Conservation (phyloP, 2,888 invertebrate species). For the Lepidocyrtinus sp. region DNA sequence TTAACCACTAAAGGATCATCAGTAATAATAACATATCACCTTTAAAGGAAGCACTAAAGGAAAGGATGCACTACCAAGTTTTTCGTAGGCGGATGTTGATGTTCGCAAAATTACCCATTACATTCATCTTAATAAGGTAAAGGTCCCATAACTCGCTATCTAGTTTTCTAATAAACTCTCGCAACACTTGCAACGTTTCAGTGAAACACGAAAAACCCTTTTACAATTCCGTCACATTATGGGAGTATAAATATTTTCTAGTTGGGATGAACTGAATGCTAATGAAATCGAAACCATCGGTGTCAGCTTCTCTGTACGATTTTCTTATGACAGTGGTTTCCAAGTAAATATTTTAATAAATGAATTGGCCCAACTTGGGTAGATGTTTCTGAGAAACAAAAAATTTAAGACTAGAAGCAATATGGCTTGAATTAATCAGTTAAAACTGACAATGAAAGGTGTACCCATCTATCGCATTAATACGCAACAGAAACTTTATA, state of each 20-base stretch:
- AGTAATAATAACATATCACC: not conserved
- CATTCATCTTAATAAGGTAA: not conserved
- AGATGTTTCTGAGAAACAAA: not conserved
- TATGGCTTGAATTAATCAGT: no score
- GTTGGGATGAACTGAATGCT: no score
- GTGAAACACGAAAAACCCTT: no score
- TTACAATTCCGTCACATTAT: no score
- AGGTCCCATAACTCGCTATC: not conserved
- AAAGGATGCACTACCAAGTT: no score
- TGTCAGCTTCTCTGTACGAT: conserved; percentile 7
- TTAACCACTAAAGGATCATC: conserved; percentile 12
- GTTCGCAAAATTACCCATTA: not conserved
- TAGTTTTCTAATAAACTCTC: not conserved
- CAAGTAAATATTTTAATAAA: conserved; percentile 8
- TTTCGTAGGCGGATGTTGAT: not conserved
- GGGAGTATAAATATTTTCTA: no score
- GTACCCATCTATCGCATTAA: no score
- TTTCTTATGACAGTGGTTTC: not conserved
- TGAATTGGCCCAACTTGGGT: not conserved
- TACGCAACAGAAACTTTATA: no score
- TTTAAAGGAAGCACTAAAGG: not conserved
- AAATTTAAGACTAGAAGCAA: conserved; percentile 18
- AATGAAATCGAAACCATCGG: conserved; percentile 23
- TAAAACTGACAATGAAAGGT: no score
- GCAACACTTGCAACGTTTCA: no score